phyloP scores from a whole-genome alignment of 1,140 invertebrate genomes.

The Nylanderia fulva region DNA sequence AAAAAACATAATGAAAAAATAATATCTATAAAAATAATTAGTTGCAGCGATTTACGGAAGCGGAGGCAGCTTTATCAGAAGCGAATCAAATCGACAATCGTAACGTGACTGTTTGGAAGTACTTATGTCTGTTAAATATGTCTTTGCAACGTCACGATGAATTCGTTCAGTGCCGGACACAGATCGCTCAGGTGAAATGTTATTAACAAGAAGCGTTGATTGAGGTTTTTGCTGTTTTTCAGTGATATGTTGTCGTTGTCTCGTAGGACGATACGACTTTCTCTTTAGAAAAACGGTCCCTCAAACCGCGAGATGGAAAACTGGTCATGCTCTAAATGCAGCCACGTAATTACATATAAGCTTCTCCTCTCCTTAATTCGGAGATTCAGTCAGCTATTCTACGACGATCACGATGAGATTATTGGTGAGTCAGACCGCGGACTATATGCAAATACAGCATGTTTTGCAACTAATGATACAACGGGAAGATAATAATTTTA shows the following conservation, averaged over 20 bases:
- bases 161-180: constrained; percentile 77
- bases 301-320: constrained; percentile 32
- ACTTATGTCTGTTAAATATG: constrained; percentile 81
- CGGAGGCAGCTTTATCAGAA: constrained; percentile 79
- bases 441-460: neutral
- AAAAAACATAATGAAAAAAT: no score
- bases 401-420: constrained; percentile 27
- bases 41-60: constrained; percentile 76
- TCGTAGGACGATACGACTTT: constrained; percentile 46
- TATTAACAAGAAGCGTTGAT: neutral
- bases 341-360: constrained; percentile 47
- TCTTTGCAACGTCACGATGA: constrained; percentile 74
- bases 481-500: no score
- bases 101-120: constrained; percentile 80
- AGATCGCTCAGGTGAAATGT: constrained; percentile 48
- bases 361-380: neutral
- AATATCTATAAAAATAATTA: no score
- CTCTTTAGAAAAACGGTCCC: constrained; percentile 33
- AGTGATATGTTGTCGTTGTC: neutral
- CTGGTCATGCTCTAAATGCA: constrained; percentile 68
- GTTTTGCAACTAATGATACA: no score
- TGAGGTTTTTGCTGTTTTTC: neutral
- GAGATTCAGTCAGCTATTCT: neutral
- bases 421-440: constrained; percentile 31
- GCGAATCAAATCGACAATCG: constrained; percentile 80